These are phyloP conservation scores for Phortica variegata DNA, from an alignment of 1,140 invertebrate species.

Conservation along the genomic window DNA sequence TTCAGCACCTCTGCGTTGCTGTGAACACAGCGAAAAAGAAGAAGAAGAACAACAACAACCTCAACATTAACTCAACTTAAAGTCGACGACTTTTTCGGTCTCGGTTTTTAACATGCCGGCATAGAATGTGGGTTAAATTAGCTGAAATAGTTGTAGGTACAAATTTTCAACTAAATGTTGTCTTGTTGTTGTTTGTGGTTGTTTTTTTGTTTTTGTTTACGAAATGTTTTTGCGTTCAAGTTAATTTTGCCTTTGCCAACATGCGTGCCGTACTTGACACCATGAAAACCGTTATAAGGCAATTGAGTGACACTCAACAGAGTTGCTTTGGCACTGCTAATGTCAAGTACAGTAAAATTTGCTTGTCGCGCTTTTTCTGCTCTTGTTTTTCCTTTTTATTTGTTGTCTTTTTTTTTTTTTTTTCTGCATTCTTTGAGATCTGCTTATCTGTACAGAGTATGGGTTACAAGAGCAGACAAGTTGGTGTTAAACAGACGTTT, in stretches of 20 bases:
- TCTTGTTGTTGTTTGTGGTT: conserved; percentile 21
- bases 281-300: conserved; percentile 23
- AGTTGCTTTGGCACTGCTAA: conserved; percentile 23
- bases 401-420: no score
- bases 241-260: conserved; percentile 3
- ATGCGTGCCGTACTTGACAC: not conserved
- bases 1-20: conserved; percentile 37
- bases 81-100: no score
- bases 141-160: conserved; percentile 54
- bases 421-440: no score
- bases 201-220: conserved; percentile 2
- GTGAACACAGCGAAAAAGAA: not conserved
- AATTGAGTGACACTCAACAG: no score
- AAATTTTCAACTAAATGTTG: conserved; percentile 28
- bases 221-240: conserved; percentile 3
- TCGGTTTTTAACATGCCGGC: conserved; percentile 19
- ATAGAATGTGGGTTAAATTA: conserved; percentile 46
- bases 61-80: no score
- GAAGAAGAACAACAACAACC: conserved; percentile 11
- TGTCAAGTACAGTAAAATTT: no score
- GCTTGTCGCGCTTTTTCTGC: no score
- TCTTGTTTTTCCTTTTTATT: no score
- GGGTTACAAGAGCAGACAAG: no score
- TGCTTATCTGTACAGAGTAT: no score
- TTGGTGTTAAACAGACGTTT: no score